Percentiles rank a stretch among this genome's conserved stretches.
Evolutionary conservation across 2,888 invertebrate species (phyloP).

Genomic region (Drosophila formosana): DNA sequence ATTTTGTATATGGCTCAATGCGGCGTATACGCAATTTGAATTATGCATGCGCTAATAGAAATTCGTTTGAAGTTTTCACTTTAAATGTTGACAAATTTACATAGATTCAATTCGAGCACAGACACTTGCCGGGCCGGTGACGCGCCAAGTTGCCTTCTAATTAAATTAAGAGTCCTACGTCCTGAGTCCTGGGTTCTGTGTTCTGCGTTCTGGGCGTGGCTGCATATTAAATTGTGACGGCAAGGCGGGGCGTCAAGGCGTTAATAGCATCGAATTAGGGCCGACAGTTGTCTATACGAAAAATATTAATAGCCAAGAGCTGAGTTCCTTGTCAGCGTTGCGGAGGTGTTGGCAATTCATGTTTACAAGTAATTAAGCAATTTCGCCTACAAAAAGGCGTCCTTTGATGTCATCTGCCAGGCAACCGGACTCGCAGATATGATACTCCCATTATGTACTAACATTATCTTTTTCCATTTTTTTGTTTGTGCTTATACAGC

Average conservation of each 20-base stretch:
- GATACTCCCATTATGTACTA: constrained; percentile 37
- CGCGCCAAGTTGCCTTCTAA: constrained; percentile 49
- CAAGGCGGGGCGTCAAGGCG: constrained; percentile 63
- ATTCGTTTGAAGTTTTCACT: constrained; percentile 73
- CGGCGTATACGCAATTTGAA: constrained; percentile 48
- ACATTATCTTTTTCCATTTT: constrained; percentile 30
- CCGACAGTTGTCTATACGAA: constrained; percentile 19
- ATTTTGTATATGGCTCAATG: constrained; percentile 15
- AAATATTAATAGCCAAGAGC: constrained; percentile 50
- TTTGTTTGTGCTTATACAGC: constrained; percentile 20
- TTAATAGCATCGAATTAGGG: constrained; percentile 71
- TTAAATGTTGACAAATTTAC: constrained; percentile 74
- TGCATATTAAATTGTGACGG: constrained; percentile 59
- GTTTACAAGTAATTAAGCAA: constrained; percentile 79
- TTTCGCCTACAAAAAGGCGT: constrained; percentile 47
- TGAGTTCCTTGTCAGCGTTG: constrained; percentile 20
- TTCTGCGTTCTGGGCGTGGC: constrained; percentile 47
- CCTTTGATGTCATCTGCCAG: constrained; percentile 61
- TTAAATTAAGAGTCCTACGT: constrained; percentile 69
- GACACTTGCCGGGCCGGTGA: constrained; percentile 15
- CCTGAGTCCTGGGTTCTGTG: background rate
- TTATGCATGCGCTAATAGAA: constrained; percentile 58
- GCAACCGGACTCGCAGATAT: constrained; percentile 16
- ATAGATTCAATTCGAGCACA: constrained; percentile 54
- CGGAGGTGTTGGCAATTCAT: constrained; percentile 74